Evolutionary conservation across 2,888 invertebrate genomes (phyloP).

Genomic region (Syrphus vitripennis): DNA sequence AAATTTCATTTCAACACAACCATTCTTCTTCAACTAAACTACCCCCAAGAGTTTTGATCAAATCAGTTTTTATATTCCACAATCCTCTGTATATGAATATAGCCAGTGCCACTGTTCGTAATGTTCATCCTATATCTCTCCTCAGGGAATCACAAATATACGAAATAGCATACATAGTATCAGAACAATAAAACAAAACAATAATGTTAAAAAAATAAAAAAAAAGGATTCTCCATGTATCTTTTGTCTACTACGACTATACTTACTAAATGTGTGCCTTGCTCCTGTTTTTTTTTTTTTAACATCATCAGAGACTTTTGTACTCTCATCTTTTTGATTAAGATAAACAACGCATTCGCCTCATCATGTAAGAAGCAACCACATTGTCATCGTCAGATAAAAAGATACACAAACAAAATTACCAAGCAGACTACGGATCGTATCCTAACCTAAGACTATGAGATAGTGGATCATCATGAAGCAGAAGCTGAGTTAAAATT

Average conservation of each 20-base stretch:
- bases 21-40: not conserved
- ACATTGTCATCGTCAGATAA: slow-evolving; percentile 25
- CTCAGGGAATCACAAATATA: slow-evolving; percentile 21
- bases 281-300: slow-evolving; percentile 12
- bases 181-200: slow-evolving; percentile 11
- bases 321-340: slow-evolving; percentile 39
- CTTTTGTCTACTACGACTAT: not conserved
- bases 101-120: not conserved
- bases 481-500: not conserved
- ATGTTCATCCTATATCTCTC: not conserved
- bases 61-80: slow-evolving; percentile 44
- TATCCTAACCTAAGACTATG: not conserved
- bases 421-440: not conserved
- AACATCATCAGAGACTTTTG: slow-evolving; percentile 32
- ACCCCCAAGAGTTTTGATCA: slow-evolving; percentile 35
- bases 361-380: slow-evolving; percentile 3
- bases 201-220: too few species aligned
- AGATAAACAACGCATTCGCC: slow-evolving; percentile 40
- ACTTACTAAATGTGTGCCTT: not conserved
- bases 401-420: not conserved
- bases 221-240: slow-evolving; percentile 21
- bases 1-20: not conserved
- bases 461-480: slow-evolving; percentile 27
- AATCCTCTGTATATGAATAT: not conserved
- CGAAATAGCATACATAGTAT: too few species aligned